Conservation (phyloP, 1,140 invertebrate species). For the Drosophila tsacasi region DNA sequence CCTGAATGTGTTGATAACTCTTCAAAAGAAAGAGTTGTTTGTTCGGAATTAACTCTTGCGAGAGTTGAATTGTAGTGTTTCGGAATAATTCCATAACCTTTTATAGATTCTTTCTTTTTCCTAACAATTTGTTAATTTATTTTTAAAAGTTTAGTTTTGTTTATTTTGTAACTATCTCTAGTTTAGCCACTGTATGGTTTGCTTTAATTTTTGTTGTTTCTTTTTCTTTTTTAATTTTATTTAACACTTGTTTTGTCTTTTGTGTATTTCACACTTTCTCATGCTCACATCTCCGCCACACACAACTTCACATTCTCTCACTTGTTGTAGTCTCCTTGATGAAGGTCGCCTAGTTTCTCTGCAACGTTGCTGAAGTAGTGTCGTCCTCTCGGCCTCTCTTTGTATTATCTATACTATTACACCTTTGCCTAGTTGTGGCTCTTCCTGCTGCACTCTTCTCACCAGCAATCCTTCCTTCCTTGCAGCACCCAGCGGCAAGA, state of each 20-base stretch:
- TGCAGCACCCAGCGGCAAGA: slow-evolving; percentile 74
- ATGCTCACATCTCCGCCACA: slow-evolving; percentile 20
- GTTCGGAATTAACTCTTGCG: not conserved
- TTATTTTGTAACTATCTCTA: not conserved
- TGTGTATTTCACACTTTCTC: not conserved
- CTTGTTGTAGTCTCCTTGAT: slow-evolving; percentile 25
- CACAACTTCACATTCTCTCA: not conserved
- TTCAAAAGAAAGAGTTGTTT: slow-evolving; percentile 9
- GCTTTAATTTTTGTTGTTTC: not conserved
- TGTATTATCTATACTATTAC: slow-evolving; percentile 15
- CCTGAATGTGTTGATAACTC: not conserved
- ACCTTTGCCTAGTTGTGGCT: not conserved
- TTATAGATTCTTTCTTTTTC: not conserved
- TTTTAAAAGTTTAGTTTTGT: not conserved
- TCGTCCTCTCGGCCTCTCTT: slow-evolving; percentile 25
- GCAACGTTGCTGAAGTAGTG: slow-evolving; percentile 40
- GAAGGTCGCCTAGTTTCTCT: slow-evolving; percentile 36
- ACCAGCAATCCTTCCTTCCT: slow-evolving; percentile 30
- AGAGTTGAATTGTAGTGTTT: slow-evolving; percentile 10
- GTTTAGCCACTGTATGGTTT: not conserved
- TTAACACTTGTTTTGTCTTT: slow-evolving; percentile 1
- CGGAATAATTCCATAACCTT: not conserved
- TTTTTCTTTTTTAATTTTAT: not conserved
- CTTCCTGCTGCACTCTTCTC: slow-evolving; percentile 8
- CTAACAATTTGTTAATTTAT: not conserved